Conservation (phyloP, 2,888 invertebrate species). For the Melangyna quadrimaculata region DNA sequence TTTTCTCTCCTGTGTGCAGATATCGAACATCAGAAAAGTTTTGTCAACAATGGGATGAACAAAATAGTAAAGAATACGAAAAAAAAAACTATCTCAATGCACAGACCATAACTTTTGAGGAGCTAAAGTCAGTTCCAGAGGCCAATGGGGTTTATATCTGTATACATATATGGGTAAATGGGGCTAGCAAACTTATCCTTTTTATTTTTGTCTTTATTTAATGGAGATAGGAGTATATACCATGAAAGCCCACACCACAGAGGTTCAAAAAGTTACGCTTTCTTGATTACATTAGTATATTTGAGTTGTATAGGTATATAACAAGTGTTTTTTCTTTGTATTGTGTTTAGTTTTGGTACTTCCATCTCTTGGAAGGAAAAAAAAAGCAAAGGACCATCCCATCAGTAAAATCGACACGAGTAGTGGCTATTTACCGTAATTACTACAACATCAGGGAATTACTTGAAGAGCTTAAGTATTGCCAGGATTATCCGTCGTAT, state of each 20-base stretch:
- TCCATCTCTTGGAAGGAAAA: background rate
- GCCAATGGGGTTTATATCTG: background rate
- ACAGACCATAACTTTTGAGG: background rate
- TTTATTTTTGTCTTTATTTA: background rate
- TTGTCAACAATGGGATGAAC: slow-evolving; percentile 50
- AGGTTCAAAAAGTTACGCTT: slow-evolving; percentile 19
- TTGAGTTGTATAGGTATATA: background rate
- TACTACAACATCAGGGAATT: slow-evolving; percentile 31
- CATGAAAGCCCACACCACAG: background rate
- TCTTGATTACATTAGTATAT: slow-evolving; percentile 15
- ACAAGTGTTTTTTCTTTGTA: background rate
- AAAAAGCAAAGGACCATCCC: background rate
- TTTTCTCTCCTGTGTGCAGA: slow-evolving; percentile 43
- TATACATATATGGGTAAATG: background rate
- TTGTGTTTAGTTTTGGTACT: background rate
- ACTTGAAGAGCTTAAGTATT: background rate
- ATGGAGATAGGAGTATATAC: background rate
- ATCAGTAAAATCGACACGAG: slow-evolving; percentile 24
- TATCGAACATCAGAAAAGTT: slow-evolving; percentile 50
- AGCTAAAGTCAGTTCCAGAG: background rate
- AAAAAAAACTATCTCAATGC: background rate
- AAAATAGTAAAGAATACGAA: background rate
- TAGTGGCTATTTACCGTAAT: slow-evolving; percentile 53
- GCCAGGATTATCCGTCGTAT: slow-evolving; percentile 2
- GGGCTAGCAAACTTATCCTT: background rate